phyloP scores from a whole-genome alignment of 2,113 vertebrate genomes.

The Ciconia boyciana region DNA sequence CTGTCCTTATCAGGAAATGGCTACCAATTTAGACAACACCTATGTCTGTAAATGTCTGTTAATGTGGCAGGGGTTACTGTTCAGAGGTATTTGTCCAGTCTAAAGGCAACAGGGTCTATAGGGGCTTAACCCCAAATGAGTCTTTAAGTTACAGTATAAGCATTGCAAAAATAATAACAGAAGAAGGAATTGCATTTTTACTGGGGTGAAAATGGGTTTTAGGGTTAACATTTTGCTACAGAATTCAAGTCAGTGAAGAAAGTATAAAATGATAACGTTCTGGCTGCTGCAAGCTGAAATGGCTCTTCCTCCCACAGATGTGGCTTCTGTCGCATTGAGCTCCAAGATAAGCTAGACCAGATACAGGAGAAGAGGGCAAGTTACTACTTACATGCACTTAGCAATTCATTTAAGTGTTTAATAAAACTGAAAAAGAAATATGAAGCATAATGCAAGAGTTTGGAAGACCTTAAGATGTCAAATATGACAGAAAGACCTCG shows the following conservation, averaged over 20 bases:
- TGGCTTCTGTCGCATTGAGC: neutral
- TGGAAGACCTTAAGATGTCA: neutral
- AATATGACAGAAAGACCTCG: neutral
- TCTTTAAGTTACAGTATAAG: neutral
- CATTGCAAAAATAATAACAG: neutral
- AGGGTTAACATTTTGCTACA: neutral
- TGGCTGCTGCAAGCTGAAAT: neutral
- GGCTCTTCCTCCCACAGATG: neutral
- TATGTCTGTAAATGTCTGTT: neutral
- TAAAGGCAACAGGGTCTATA: neutral
- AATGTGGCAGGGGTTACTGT: neutral
- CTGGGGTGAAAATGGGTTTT: neutral
- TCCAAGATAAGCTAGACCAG: neutral
- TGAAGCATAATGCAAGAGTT: neutral
- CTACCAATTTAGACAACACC: neutral
- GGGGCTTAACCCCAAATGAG: neutral
- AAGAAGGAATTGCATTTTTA: neutral
- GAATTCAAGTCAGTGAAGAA: neutral
- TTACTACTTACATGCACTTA: neutral
- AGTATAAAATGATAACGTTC: neutral
- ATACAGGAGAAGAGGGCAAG: neutral
- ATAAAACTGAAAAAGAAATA: neutral
- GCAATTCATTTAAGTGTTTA: neutral
- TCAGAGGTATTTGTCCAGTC: neutral
- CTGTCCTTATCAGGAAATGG: neutral